A percentile compares a stretch with the other conserved stretches of the same genome.
Evolutionary conservation across 2,113 vertebrate species (phyloP).

Genomic region (Herpetotheres cachinnans): DNA sequence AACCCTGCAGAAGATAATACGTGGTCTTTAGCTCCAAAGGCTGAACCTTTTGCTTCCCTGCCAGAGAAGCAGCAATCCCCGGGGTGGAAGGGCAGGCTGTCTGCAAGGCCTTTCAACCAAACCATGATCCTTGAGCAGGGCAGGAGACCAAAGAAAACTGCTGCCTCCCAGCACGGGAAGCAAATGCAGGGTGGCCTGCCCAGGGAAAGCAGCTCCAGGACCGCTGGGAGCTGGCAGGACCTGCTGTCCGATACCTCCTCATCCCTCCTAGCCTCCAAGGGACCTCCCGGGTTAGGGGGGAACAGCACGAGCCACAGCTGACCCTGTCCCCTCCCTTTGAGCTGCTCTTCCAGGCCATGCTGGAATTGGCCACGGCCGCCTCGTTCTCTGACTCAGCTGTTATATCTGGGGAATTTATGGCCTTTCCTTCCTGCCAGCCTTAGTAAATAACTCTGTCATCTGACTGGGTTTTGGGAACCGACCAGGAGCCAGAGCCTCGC

Average conservation of each 20-base stretch:
- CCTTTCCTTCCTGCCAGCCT: conserved; percentile 62
- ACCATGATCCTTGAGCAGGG: rapidly evolving
- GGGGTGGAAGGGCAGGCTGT: neutral
- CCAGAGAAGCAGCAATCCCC: neutral
- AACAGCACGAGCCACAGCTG: neutral
- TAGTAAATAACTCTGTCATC: conserved; percentile 39
- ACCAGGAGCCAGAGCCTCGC: neutral
- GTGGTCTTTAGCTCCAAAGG: neutral
- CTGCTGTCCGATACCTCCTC: neutral
- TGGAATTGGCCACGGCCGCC: neutral
- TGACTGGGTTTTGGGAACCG: conserved; percentile 2
- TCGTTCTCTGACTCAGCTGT: conserved; percentile 20
- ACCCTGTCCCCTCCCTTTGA: neutral
- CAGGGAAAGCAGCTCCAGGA: neutral
- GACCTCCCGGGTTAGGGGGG: neutral
- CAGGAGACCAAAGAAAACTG: neutral
- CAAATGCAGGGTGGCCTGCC: neutral
- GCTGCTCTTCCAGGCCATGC: neutral
- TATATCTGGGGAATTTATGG: conserved; percentile 58
- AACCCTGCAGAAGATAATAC: neutral
- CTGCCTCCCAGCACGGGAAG: neutral
- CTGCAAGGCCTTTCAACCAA: neutral
- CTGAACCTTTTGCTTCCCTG: neutral
- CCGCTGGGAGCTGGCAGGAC: neutral
- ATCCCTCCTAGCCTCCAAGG: neutral